Evolutionary conservation across 1,140 invertebrate species (phyloP).

Genomic region (Trachelipus rathkii): DNA sequence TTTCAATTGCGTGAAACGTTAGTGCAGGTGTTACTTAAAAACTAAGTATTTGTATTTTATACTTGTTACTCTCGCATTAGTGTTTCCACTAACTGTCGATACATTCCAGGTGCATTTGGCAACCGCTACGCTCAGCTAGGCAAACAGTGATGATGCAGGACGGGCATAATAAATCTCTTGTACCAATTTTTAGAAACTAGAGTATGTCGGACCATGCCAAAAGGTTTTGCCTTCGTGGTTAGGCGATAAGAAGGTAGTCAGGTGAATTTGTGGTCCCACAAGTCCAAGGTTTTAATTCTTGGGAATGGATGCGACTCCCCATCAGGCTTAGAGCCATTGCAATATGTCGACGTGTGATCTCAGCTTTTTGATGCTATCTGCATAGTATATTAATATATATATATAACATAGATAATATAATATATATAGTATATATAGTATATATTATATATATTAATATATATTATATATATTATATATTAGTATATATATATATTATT

Average conservation of each 20-base stretch:
- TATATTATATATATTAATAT: too few species aligned
- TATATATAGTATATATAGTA: too few species aligned
- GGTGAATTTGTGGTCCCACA: conserved; percentile 54
- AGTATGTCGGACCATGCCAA: conserved; percentile 53
- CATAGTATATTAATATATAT: too few species aligned
- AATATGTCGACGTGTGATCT: conserved; percentile 30
- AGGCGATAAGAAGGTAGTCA: conserved; percentile 52
- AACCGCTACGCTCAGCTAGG: conserved; percentile 53
- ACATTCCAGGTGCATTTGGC: conserved; percentile 53
- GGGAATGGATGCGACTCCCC: conserved; percentile 42
- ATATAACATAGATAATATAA: too few species aligned
- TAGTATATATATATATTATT: too few species aligned
- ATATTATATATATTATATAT: too few species aligned
- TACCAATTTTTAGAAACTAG: conserved; percentile 48
- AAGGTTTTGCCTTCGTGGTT: conserved; percentile 45
- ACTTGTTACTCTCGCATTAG: too few species aligned
- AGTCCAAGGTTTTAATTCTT: conserved; percentile 47
- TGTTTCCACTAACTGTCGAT: conserved; percentile 51
- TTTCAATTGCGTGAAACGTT: too few species aligned
- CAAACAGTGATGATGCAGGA: conserved; percentile 50
- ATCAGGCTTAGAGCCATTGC: conserved; percentile 32
- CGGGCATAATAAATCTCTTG: conserved; percentile 50
- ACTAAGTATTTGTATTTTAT: too few species aligned
- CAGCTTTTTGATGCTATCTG: not conserved
- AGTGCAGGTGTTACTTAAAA: too few species aligned